Conservation (phyloP, 2,888 invertebrate species). For the Serripes groenlandicus region DNA sequence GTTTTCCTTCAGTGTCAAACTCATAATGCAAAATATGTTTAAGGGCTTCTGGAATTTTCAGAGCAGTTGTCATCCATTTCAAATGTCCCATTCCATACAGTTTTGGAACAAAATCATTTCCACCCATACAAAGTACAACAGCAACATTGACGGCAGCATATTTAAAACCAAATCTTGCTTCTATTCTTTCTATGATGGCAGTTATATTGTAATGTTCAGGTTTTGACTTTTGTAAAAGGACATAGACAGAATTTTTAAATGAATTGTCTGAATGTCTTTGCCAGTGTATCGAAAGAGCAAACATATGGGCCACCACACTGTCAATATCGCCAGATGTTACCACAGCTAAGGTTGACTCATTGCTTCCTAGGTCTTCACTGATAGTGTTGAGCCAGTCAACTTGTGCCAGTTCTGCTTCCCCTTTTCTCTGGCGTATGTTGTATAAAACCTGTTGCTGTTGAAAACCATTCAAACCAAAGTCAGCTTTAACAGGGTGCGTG, state of each 20-base stretch:
- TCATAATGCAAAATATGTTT: not conserved
- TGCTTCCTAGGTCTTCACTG: not conserved
- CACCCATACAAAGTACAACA: constrained; percentile 9
- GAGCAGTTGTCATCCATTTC: not conserved
- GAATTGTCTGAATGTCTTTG: not conserved
- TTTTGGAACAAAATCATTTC: constrained; percentile 27
- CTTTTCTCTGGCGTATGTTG: constrained; percentile 8
- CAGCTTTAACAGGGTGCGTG: not conserved
- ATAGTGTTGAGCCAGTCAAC: not conserved
- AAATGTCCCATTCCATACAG: not conserved
- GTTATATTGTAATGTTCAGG: constrained; percentile 23
- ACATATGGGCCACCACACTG: constrained; percentile 7
- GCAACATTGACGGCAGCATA: constrained; percentile 3
- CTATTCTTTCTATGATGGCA: not conserved
- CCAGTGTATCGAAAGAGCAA: not conserved
- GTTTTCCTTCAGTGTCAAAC: not conserved
- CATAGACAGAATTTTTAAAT: constrained; percentile 20
- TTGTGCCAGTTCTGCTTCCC: constrained; percentile 19
- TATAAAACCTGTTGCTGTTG: not conserved
- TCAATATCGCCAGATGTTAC: constrained; percentile 29
- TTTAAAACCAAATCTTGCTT: not conserved
- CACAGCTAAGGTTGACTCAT: not conserved
- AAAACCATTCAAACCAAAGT: not conserved
- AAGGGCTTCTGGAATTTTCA: not conserved
- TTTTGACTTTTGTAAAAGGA: constrained; percentile 11